Evolutionary conservation across 2,797 vertebrate species (phyloP).

Genomic region (Cossypha polioptera): DNA sequence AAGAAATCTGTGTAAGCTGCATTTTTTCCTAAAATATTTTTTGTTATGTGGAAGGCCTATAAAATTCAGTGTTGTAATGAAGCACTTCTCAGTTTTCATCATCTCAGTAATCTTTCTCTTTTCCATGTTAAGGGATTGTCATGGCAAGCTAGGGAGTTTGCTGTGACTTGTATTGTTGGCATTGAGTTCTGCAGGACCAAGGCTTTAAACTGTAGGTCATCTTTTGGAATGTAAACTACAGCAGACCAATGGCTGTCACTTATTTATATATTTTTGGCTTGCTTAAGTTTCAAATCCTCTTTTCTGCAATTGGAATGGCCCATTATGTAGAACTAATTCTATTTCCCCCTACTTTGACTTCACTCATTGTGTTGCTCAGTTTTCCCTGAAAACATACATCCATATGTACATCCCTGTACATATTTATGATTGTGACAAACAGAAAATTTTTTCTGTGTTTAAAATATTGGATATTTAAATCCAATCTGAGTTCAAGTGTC

Average conservation of each 20-base stretch:
- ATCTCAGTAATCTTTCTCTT: background rate
- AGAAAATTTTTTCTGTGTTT: background rate
- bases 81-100: background rate
- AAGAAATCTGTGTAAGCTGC: background rate
- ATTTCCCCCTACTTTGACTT: background rate
- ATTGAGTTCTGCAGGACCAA: background rate
- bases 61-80: background rate
- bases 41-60: background rate
- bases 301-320: background rate
- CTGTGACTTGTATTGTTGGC: background rate
- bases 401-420: too few relatives aligned
- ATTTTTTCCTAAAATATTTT: background rate
- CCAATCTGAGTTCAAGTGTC: background rate
- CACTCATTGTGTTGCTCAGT: background rate
- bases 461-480: background rate
- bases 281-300: background rate
- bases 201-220: background rate
- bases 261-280: background rate
- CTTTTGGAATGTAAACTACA: conserved; percentile 18
- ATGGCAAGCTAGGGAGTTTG: background rate
- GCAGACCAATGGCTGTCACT: background rate
- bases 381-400: background rate
- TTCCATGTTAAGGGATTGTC: background rate
- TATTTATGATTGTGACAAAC: background rate
- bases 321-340: background rate